Conservation (phyloP, 2,888 invertebrate genomes). For the Calliphora vomitoria region DNA sequence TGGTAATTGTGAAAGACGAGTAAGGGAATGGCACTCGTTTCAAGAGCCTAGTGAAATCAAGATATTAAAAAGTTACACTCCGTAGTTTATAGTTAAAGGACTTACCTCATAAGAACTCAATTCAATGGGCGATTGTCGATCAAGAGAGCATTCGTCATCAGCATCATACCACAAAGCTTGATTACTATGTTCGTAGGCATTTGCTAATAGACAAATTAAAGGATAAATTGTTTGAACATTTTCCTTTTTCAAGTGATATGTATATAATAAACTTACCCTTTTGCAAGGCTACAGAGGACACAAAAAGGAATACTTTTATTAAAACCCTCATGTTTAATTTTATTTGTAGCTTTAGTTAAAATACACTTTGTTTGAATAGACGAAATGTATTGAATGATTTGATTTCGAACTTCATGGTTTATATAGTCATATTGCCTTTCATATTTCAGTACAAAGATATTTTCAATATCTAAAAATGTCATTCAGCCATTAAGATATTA, state of each 20-base stretch:
- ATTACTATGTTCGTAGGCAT: neutral
- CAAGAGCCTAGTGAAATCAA: neutral
- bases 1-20: neutral
- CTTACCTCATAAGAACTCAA: neutral
- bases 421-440: neutral
- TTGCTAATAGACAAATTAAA: neutral
- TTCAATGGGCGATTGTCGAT: slow-evolving; percentile 15
- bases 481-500: too few species aligned
- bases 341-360: neutral
- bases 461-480: neutral
- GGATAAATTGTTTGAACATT: too few species aligned
- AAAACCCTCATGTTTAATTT: neutral
- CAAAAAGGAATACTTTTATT: neutral
- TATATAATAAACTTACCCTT: neutral
- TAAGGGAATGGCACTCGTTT: neutral
- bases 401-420: neutral
- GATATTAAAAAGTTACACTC: neutral
- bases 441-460: neutral
- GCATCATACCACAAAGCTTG: slow-evolving; percentile 8
- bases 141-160: neutral
- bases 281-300: neutral
- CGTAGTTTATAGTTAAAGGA: neutral
- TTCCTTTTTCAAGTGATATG: too few species aligned
- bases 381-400: slow-evolving; percentile 2
- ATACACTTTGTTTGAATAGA: neutral